Conservation (phyloP, 2,888 invertebrate species). For the Melinaea marsaeus region DNA sequence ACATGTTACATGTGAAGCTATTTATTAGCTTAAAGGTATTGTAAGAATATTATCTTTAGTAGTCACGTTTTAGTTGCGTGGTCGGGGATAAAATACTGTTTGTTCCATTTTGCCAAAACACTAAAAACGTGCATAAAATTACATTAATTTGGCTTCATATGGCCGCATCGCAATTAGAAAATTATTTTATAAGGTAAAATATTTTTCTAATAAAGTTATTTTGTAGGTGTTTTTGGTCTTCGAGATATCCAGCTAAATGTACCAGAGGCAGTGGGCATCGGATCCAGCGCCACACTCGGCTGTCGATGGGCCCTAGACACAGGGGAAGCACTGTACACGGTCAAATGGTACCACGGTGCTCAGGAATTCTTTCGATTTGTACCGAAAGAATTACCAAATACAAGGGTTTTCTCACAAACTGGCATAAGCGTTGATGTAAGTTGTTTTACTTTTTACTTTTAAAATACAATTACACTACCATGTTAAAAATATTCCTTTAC, state of each 20-base stretch:
- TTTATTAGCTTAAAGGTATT: slow-evolving; percentile 10
- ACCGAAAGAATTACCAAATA: slow-evolving; percentile 88
- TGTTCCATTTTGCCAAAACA: no score
- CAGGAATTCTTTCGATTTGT: slow-evolving; percentile 88
- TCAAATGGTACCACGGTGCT: slow-evolving; percentile 89
- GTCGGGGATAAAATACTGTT: not conserved
- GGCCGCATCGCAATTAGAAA: no score
- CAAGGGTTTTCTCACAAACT: slow-evolving; percentile 83
- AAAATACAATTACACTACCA: not conserved
- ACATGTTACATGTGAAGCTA: no score
- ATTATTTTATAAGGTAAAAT: no score
- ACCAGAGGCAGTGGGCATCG: slow-evolving; percentile 83
- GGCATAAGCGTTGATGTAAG: slow-evolving; percentile 85
- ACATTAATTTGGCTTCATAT: no score
- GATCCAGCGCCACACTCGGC: slow-evolving; percentile 83
- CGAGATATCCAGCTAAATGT: slow-evolving; percentile 83
- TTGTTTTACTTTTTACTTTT: not conserved
- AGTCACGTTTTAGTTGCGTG: slow-evolving; percentile 31
- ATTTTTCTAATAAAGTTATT: no score
- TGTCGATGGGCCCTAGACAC: slow-evolving; percentile 85
- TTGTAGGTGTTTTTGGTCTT: slow-evolving; percentile 76
- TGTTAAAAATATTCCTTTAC: no score
- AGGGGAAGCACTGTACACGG: slow-evolving; percentile 83
- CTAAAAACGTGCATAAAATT: no score
- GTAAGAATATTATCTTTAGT: slow-evolving; percentile 22